phyloP scores from a whole-genome alignment of 2,113 vertebrate species.

The Antigone vipio region DNA sequence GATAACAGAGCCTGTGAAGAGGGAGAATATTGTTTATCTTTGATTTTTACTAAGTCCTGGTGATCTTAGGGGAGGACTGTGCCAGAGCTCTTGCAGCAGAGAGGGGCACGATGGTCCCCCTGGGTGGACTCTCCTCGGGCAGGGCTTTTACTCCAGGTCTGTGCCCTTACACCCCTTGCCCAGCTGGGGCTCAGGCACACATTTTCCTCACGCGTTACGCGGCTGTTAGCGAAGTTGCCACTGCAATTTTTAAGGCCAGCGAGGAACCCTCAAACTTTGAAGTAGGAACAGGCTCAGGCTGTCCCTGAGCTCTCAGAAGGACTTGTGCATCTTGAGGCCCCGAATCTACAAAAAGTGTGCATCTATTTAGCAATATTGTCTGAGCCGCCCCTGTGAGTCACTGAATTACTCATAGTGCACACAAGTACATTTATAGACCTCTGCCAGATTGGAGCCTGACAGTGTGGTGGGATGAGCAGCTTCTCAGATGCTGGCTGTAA shows the following conservation, averaged over 20 bases:
- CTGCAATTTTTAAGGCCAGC: fast-evolving
- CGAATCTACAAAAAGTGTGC: background rate
- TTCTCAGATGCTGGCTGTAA: background rate
- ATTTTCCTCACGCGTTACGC: fast-evolving
- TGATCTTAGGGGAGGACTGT: background rate
- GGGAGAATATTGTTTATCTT: background rate
- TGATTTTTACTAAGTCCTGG: background rate
- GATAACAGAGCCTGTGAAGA: background rate
- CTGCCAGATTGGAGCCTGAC: slow-evolving; percentile 7
- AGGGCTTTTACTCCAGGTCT: too few species aligned
- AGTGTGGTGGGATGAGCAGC: background rate
- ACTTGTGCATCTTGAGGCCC: background rate
- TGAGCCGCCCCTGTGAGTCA: background rate
- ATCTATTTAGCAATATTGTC: background rate
- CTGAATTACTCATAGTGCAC: background rate
- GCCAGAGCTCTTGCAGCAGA: background rate
- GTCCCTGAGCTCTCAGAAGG: background rate
- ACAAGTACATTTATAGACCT: background rate
- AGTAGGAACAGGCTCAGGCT: background rate
- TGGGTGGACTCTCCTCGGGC: background rate
- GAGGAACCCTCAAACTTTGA: background rate
- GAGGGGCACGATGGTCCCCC: background rate
- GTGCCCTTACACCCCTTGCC: background rate
- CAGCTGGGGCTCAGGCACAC: background rate
- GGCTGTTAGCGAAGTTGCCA: background rate